Conservation (phyloP, 2,113 vertebrate genomes). For the Trinectes maculatus region DNA sequence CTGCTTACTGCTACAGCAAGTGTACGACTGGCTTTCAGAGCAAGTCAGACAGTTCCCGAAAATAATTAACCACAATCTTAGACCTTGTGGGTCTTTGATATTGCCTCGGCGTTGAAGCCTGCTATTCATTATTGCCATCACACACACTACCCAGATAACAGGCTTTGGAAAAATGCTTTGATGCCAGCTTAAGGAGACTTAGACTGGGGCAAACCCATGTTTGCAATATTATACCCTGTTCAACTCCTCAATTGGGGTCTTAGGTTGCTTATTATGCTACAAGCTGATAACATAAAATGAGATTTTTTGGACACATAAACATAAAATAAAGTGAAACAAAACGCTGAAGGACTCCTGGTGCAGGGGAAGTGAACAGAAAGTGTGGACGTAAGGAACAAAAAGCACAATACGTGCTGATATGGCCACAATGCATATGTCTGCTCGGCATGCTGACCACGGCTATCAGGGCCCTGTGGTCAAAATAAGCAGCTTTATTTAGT, state of each 20-base stretch:
- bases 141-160: neutral
- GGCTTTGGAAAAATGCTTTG: neutral
- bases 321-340: too few relatives aligned
- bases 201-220: neutral
- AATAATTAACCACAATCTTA: constrained; percentile 24
- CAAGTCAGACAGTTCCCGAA: constrained; percentile 26
- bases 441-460: constrained; percentile 28
- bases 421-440: constrained; percentile 19
- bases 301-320: too few relatives aligned
- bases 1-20: constrained; percentile 32
- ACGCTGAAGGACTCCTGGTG: too few relatives aligned
- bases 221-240: too few relatives aligned
- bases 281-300: too few relatives aligned
- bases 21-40: constrained; percentile 34
- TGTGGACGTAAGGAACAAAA: constrained; percentile 37
- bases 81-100: neutral
- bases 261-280: too few relatives aligned
- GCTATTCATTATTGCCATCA: neutral
- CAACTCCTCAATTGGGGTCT: too few relatives aligned
- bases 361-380: constrained; percentile 34
- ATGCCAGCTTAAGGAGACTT: neutral
- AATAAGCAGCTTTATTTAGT: constrained; percentile 42
- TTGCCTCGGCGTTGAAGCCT: constrained; percentile 20
- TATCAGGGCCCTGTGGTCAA: constrained; percentile 40
- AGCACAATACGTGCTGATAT: constrained; percentile 52